These are phyloP conservation scores for Corydoras maculifer DNA, from an alignment of 2,113 vertebrate species.

Conservation along the genomic window DNA sequence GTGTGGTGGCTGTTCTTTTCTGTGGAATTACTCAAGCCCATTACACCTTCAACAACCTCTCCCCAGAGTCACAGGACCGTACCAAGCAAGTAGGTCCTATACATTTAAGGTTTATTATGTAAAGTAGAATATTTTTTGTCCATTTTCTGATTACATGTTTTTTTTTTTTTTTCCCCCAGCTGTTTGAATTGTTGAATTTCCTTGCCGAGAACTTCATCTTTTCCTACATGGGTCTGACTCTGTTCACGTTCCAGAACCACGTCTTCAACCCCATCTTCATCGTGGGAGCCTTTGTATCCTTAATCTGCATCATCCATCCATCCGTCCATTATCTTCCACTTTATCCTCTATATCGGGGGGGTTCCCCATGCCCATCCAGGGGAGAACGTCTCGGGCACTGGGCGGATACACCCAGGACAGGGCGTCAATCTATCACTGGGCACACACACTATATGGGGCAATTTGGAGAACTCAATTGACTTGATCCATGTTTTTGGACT, in stretches of 20 bases:
- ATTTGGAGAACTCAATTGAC: too few relatives aligned
- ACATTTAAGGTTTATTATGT: too few relatives aligned
- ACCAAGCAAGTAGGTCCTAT: conserved; percentile 85
- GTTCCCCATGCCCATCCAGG: too few relatives aligned
- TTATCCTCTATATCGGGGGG: too few relatives aligned
- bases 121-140: too few relatives aligned
- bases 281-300: conserved; percentile 95
- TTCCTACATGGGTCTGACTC: conserved; percentile 95
- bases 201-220: conserved; percentile 99
- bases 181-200: conserved; percentile 97
- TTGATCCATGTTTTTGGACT: too few relatives aligned
- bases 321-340: too few relatives aligned
- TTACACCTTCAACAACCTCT: conserved; percentile 97
- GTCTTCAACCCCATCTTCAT: conserved; percentile 91
- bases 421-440: too few relatives aligned
- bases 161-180: conserved; percentile 52
- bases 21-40: conserved; percentile 97
- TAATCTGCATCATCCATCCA: conserved; percentile 3
- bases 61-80: conserved; percentile 86
- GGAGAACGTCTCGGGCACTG: too few relatives aligned
- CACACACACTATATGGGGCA: too few relatives aligned
- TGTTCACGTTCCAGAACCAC: conserved; percentile 97
- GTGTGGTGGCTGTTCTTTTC: conserved; percentile 94
- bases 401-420: too few relatives aligned
- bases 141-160: conserved; percentile 1